phyloP scores from a whole-genome alignment of 92 coral and sea anemone species.

The Porites rus region DNA sequence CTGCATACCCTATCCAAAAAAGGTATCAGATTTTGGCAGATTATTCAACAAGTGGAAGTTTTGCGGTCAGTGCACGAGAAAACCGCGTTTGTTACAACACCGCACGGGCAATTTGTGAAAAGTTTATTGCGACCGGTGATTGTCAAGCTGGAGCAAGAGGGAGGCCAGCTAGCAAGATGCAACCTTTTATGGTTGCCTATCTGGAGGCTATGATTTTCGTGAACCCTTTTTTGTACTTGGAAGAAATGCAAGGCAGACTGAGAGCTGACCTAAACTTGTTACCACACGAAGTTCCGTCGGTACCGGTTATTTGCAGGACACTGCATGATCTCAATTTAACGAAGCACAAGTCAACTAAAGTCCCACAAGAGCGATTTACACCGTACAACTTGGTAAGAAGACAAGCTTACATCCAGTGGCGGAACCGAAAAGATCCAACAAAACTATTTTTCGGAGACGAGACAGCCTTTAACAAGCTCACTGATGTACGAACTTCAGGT shows the following conservation, averaged over 20 bases:
- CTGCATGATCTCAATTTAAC: slow-evolving; percentile 27
- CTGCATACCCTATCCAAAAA: neutral
- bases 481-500: slow-evolving; percentile 22
- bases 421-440: slow-evolving; percentile 38
- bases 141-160: slow-evolving; percentile 3
- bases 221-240: neutral
- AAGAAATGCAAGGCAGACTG: neutral
- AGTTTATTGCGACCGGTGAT: neutral
- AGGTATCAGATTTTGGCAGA: slow-evolving; percentile 1
- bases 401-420: slow-evolving; percentile 38
- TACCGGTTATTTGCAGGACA: slow-evolving; percentile 26
- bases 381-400: slow-evolving; percentile 28
- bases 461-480: slow-evolving; percentile 26
- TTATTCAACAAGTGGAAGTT: neutral
- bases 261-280: slow-evolving; percentile 25
- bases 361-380: slow-evolving; percentile 42
- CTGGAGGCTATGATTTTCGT: neutral
- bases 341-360: slow-evolving; percentile 40
- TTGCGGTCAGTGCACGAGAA: neutral
- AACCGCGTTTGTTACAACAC: slow-evolving; percentile 1
- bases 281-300: slow-evolving; percentile 39
- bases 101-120: neutral
- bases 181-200: neutral
- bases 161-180: neutral
- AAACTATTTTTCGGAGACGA: slow-evolving; percentile 46